Percentiles rank a stretch among this genome's conserved stretches.
Conservation (phyloP, 2,113 vertebrate genomes). For the Prietella phreatophila region DNA sequence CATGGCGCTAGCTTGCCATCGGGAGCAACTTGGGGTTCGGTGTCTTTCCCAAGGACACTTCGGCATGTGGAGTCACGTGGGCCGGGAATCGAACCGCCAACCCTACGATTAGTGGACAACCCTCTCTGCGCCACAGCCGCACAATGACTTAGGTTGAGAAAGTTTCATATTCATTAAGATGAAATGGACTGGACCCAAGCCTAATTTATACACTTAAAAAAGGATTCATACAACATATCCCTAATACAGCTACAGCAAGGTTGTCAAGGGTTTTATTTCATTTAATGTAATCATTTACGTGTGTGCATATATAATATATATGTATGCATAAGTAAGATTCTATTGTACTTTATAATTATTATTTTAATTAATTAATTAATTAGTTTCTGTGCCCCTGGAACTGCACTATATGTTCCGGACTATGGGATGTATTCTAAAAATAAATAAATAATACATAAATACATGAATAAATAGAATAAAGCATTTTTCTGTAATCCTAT, state of each 20-base stretch:
- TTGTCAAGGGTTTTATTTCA: neutral
- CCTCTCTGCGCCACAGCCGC: too few relatives aligned
- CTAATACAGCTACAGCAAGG: neutral
- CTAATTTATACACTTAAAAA: neutral
- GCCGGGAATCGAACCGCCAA: too few relatives aligned
- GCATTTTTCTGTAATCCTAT: neutral
- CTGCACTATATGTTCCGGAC: neutral
- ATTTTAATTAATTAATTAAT: too few relatives aligned
- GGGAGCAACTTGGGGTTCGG: too few relatives aligned
- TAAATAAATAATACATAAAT: neutral
- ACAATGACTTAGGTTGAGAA: neutral
- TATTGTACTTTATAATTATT: neutral
- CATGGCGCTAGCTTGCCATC: too few relatives aligned
- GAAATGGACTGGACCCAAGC: neutral
- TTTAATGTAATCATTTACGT: too few relatives aligned
- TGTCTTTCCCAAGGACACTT: too few relatives aligned
- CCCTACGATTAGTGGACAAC: too few relatives aligned
- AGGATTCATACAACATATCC: neutral
- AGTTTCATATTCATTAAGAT: neutral
- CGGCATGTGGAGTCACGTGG: too few relatives aligned
- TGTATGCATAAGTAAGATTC: neutral
- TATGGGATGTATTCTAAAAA: neutral
- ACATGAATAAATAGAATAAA: neutral
- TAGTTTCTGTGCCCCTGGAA: neutral
- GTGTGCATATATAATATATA: too few relatives aligned